Base-by-base conservation (phyloP, 1,140 invertebrate species). In the Varroa destructor region DNA sequence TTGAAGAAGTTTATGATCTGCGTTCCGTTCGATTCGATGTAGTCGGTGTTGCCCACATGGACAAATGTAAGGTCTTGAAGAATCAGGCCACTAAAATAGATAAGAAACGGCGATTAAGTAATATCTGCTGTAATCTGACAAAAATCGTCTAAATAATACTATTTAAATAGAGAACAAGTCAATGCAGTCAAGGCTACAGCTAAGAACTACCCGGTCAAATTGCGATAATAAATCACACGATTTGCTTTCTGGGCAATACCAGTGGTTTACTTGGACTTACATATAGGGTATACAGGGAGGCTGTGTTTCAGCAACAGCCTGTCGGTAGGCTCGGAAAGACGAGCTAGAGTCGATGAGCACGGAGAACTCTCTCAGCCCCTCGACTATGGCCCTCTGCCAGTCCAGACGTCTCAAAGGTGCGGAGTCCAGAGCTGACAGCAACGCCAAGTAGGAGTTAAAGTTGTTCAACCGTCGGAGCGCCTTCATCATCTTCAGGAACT, bases 401-500 rank as follows among this genome's bases (percentile, higher is more conserved):
- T 97, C 94, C 64, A 98, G 83, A 75, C 95, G 82, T 73, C 91
- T 84, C 72, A 99, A 89, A 2, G 96, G 95, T 6, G 93, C 93
- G 51, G 93, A 98, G 81, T 97, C 93, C 70, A 99, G 81, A 37
- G 96, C 96, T 8, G 93, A 96, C 43, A 99, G 81, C 73, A 99
- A 83, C 4, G 95, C 95, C 74, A 99, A 82, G 82, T 97, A 97
- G 55, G 93, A 97, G 82, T 99, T 98, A 79, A 97, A 99, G 81
- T 99, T 99, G 73, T 94, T 96, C 78, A 98, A 88, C 79, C 96
- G 96, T 73, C 94, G 84, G 73, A 99, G 81, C 77, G 92, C 88
- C 81, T 96, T 95, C 93, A 98, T 97, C 64, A 99, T 94, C 81
- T 98, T 98, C 55, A 99, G 90, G 78, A 97, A 96, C 79, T 98